Evolutionary conservation across 2,888 invertebrate species (phyloP).

Genomic region (Drosophila setosimentum): DNA sequence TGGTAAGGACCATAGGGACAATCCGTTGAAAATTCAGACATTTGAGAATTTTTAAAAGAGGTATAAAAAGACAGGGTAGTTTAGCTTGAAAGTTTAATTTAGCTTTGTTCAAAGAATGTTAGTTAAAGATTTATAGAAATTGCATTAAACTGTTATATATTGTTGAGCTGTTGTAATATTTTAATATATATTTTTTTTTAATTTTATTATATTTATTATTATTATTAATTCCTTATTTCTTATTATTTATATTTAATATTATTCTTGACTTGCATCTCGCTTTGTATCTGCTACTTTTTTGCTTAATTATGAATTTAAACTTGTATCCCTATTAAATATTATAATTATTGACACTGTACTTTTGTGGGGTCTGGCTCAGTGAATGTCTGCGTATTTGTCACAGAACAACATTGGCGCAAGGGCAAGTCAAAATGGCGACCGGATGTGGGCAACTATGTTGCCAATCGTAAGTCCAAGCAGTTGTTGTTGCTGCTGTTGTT

Average conservation of each 20-base stretch:
- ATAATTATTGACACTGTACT: constrained; percentile 48
- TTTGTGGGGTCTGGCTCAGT: constrained; percentile 32
- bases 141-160: no score
- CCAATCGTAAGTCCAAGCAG: constrained; percentile 35
- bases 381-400: constrained; percentile 67
- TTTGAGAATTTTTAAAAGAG: background rate
- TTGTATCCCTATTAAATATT: no score
- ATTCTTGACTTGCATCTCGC: background rate
- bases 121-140: no score
- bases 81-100: background rate
- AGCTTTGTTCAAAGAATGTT: rapidly evolving
- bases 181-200: background rate
- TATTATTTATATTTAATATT: background rate
- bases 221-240: no score
- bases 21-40: background rate
- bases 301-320: no score
- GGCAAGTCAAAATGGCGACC: constrained; percentile 61
- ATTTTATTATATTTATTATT: background rate
- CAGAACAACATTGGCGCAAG: constrained; percentile 36
- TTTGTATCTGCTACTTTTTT: background rate
- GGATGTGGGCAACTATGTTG: constrained; percentile 65
- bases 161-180: background rate
- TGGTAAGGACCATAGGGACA: constrained; percentile 22
- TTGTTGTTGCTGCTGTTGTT: constrained; percentile 12
- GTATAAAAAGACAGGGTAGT: background rate